These are phyloP conservation scores for Smittia aterrima DNA, from an alignment of 2,888 invertebrate genomes.

Conservation along the genomic window DNA sequence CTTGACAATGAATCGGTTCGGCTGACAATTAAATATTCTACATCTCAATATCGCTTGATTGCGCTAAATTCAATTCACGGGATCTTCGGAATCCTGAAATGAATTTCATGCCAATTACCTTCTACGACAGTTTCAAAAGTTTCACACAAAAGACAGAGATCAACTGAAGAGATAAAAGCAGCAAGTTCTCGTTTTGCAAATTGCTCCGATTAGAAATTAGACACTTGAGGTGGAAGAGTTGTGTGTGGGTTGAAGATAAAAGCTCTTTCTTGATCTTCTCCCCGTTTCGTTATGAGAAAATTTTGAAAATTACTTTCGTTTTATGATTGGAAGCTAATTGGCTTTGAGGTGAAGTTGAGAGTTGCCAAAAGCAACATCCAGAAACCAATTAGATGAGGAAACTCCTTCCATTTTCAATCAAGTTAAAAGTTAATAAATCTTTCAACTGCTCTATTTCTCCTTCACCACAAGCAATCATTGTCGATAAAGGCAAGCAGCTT, in stretches of 20 bases:
- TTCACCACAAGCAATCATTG: background rate
- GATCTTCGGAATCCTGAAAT: background rate
- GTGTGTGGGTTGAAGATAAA: background rate
- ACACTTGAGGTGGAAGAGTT: background rate
- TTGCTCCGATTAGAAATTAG: background rate
- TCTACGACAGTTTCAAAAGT: background rate
- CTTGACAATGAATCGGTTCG: background rate
- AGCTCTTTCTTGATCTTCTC: background rate
- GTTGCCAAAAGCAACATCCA: too few relatives aligned
- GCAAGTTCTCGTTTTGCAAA: background rate
- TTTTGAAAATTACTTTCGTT: too few relatives aligned
- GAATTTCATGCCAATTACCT: background rate
- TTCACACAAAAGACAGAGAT: background rate
- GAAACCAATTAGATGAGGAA: background rate
- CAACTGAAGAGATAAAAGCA: background rate
- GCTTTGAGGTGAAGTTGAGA: too few relatives aligned
- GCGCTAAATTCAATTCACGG: too few relatives aligned
- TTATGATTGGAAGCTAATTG: too few relatives aligned
- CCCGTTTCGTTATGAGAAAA: too few relatives aligned
- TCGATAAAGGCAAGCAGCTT: background rate
- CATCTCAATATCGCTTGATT: too few relatives aligned
- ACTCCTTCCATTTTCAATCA: background rate
- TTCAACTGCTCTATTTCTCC: background rate
- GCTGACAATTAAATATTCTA: too few relatives aligned
- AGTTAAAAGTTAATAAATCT: constrained; percentile 35